Conservation (phyloP, 2,113 vertebrate genomes). For the Takifugu bimaculatus region DNA sequence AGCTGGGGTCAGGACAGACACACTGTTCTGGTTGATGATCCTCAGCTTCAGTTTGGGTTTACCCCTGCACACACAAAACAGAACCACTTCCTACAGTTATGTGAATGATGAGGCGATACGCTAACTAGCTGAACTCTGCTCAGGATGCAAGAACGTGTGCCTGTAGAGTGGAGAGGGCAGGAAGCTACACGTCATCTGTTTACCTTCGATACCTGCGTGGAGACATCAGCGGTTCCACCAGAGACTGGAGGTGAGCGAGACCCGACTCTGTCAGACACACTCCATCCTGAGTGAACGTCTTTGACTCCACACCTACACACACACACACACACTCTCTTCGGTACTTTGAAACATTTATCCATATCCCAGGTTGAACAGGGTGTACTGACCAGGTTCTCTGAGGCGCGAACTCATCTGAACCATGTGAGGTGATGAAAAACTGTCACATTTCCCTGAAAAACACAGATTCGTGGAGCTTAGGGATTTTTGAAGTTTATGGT, state of each 20-base stretch:
- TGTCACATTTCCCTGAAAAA: slow-evolving; percentile 44
- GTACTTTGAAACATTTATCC: neutral
- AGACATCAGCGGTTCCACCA: slow-evolving; percentile 78
- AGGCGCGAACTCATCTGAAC: slow-evolving; percentile 56
- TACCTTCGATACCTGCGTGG: slow-evolving; percentile 81
- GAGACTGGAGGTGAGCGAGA: slow-evolving; percentile 91
- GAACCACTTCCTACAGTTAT: too few relatives aligned
- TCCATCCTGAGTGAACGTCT: slow-evolving; percentile 95
- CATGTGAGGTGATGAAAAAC: slow-evolving; percentile 45
- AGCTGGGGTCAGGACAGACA: slow-evolving; percentile 90
- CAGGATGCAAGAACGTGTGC: neutral
- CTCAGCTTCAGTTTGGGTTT: slow-evolving; percentile 97
- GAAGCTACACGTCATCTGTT: neutral
- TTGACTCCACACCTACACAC: slow-evolving; percentile 77
- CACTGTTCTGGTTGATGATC: slow-evolving; percentile 98
- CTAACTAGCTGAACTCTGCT: neutral
- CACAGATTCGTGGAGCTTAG: neutral
- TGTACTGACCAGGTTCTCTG: slow-evolving; percentile 58
- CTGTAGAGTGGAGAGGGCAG: neutral
- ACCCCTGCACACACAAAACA: slow-evolving; percentile 61
- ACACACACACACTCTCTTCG: neutral
- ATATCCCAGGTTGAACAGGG: too few relatives aligned
- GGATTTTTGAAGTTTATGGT: too few relatives aligned
- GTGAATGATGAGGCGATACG: too few relatives aligned
- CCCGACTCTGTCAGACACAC: slow-evolving; percentile 94